phyloP scores from a whole-genome alignment of 2,888 invertebrate genomes.

The Melieria crassipennis region DNA sequence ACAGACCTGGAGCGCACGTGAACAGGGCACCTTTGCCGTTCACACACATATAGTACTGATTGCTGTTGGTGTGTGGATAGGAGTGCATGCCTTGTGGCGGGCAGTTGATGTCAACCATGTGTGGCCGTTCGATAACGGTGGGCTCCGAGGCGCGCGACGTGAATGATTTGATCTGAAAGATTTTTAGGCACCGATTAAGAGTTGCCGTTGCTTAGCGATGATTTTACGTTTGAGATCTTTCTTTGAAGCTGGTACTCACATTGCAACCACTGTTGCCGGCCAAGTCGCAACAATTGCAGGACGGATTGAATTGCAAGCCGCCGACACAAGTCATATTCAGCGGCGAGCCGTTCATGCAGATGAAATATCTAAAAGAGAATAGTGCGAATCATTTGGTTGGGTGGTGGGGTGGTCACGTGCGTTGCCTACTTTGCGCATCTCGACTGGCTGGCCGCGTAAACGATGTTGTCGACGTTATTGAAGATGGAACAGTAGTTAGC shows the following conservation, averaged over 20 bases:
- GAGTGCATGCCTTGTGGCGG: conserved; percentile 43
- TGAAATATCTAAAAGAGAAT: conserved; percentile 41
- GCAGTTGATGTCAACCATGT: conserved; percentile 40
- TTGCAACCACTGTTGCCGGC: conserved; percentile 44
- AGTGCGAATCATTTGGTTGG: too few species aligned
- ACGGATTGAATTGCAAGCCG: conserved; percentile 41
- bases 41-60: conserved; percentile 45
- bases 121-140: conserved; percentile 18
- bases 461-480: conserved; percentile 34
- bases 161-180: too few species aligned
- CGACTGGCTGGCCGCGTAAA: conserved; percentile 38
- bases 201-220: too few species aligned
- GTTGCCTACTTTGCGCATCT: conserved; percentile 41
- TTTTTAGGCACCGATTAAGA: too few species aligned
- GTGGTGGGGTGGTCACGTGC: too few species aligned
- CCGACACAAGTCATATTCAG: conserved; percentile 37
- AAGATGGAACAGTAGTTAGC: conserved; percentile 43
- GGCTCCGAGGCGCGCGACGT: too few species aligned
- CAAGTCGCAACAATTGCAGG: conserved; percentile 42
- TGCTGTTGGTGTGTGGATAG: conserved; percentile 39
- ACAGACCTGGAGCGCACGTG: conserved; percentile 44
- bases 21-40: conserved; percentile 46
- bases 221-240: too few species aligned
- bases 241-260: conserved; percentile 34
- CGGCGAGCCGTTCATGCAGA: conserved; percentile 46